These are phyloP conservation scores for Laupala kohalensis DNA, from an alignment of 1,140 invertebrate species.

Conservation along the genomic window DNA sequence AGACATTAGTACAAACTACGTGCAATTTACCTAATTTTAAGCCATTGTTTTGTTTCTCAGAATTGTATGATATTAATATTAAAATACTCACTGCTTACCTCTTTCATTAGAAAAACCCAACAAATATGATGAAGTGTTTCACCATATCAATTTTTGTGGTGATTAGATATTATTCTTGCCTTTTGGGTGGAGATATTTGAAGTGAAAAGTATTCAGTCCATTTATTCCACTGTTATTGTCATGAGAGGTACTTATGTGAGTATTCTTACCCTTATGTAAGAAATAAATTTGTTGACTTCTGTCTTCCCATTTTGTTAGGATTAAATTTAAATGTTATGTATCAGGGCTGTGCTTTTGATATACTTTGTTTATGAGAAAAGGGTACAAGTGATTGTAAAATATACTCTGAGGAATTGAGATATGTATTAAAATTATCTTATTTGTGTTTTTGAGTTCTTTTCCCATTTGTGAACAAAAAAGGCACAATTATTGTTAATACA, in stretches of 20 bases:
- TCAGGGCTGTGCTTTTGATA: not conserved
- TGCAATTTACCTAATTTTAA: not conserved
- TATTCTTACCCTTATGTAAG: not conserved
- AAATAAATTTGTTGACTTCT: not conserved
- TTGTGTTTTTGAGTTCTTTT: not conserved
- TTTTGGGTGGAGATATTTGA: not conserved
- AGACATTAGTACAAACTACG: not conserved
- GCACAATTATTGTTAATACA: not conserved
- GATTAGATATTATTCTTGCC: not conserved
- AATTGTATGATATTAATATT: not conserved
- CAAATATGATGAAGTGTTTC: not conserved
- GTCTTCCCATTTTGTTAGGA: not conserved
- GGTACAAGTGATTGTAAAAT: not conserved
- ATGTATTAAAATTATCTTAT: not conserved
- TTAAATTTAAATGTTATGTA: not conserved
- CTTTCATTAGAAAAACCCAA: not conserved
- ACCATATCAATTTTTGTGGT: too few species aligned
- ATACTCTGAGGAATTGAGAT: not conserved
- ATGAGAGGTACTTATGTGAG: not conserved
- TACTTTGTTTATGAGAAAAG: not conserved
- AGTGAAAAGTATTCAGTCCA: not conserved
- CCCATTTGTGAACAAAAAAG: not conserved
- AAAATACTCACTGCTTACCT: not conserved
- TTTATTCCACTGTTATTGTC: not conserved
- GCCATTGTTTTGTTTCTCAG: not conserved